A percentile compares a stretch with the other conserved stretches of the same genome.
These are phyloP conservation scores for Drosophila conformis DNA, from an alignment of 2,888 invertebrate species.

Conservation along the genomic window DNA sequence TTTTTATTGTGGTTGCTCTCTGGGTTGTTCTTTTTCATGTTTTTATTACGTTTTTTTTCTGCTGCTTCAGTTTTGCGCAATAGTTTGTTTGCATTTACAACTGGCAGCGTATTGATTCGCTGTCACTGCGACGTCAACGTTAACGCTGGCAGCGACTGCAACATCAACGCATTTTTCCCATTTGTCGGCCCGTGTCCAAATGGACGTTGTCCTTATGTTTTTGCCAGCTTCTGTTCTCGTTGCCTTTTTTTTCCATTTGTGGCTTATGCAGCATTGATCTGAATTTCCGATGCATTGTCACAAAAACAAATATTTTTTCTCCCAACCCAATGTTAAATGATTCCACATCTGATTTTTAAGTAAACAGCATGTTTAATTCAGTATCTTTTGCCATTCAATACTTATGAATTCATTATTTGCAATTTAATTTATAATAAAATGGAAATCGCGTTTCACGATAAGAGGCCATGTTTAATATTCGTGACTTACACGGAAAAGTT, in stretches of 20 bases:
- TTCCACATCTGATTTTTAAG: constrained; percentile 1
- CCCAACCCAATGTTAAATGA: neutral
- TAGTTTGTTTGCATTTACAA: constrained; percentile 49
- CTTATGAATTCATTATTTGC: neutral
- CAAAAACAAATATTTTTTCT: neutral
- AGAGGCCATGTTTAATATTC: neutral
- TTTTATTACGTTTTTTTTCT: constrained; percentile 8
- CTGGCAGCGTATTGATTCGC: constrained; percentile 70
- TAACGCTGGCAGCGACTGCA: constrained; percentile 26
- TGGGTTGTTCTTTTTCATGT: constrained; percentile 35
- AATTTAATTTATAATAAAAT: neutral
- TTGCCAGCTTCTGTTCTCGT: constrained; percentile 19
- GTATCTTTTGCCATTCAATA: neutral
- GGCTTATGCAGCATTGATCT: constrained; percentile 43
- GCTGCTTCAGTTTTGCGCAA: constrained; percentile 34
- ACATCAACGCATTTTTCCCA: constrained; percentile 62
- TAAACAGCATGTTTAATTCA: constrained; percentile 3
- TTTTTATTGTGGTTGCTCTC: constrained; percentile 41
- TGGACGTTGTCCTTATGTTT: constrained; percentile 28
- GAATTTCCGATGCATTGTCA: constrained; percentile 25
- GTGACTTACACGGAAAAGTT: neutral
- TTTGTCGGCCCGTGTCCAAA: constrained; percentile 55
- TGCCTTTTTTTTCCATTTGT: constrained; percentile 21
- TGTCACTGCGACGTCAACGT: constrained; percentile 27
- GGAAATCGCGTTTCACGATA: neutral